Evolutionary conservation across 1,140 invertebrate genomes (phyloP), one percentile per base, ranked within the genome.

Genomic region (Battus philenor): DNA sequence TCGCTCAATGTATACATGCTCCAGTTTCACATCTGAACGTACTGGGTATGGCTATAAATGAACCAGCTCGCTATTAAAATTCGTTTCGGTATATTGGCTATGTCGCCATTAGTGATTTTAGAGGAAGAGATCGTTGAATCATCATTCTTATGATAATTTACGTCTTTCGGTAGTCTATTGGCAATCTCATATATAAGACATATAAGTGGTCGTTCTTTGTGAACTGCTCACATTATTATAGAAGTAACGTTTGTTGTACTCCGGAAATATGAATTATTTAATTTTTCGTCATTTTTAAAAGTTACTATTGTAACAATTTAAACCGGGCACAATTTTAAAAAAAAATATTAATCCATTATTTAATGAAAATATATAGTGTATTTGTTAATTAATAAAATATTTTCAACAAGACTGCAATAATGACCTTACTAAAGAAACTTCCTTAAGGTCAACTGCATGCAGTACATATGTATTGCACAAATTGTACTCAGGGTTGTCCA

Each of bases 1-100:
- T 66, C 66, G 55, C 43, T 59, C 34, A 39, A 49, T 58, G 44
- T 63, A 58, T 58, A 63, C 65, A 64, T 61, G 62, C 60, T 79
- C 76, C 54, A 79, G 64, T 76, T 82, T 79, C 65, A 68, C 63
- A 68, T 71, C 65, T 76, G 54, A 46, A 31, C 49, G 56, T 67
- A 30, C 63, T 59, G 59, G 53, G 62, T 51, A 64, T 68, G 46
- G 52, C 62, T 75, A 72, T 74, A 63, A 71, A 67, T 72, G 67
- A 68, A 65, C 63, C 59, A 60, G 68, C 54, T 54, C 38, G 49
- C 44, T 49, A 70, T 64, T 74, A 61, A 58, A 52, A 70, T 68
- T 62, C 54, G 60, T 68, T 73, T 55, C 53, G 60, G 47, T 54
- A 48, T 64, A 66, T 59, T 47, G 46, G 33, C 41, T 38, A 58